Conservation (phyloP, 2,797 vertebrate genomes). For the Eupleurogrammus muticus region DNA sequence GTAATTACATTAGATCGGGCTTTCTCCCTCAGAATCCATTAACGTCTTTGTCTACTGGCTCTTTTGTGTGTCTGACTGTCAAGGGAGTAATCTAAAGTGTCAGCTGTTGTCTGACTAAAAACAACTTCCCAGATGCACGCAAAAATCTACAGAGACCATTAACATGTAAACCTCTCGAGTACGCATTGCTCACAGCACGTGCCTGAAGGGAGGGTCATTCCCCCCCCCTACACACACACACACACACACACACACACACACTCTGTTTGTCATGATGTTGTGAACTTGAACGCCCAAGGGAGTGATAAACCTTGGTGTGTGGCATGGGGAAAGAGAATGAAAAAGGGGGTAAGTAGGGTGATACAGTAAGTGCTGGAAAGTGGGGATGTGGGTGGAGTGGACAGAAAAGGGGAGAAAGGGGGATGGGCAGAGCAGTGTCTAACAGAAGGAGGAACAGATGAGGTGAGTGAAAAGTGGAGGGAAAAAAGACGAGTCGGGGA, state of each 20-base stretch:
- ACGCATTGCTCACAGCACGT: constrained; percentile 50
- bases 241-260: constrained; percentile 31
- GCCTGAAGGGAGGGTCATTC: constrained; percentile 37
- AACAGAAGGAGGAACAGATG: constrained; percentile 77
- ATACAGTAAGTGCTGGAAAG: constrained; percentile 61
- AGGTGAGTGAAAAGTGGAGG: constrained; percentile 73
- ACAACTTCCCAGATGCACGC: constrained; percentile 35
- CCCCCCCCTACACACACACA: constrained; percentile 45
- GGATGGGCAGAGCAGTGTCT: constrained; percentile 70
- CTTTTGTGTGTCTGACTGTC: constrained; percentile 65
- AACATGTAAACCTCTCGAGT: constrained; percentile 48
- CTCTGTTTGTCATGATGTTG: constrained; percentile 54
- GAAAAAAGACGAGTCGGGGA: constrained; percentile 52
- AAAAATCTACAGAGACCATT: constrained; percentile 56
- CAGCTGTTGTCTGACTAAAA: constrained; percentile 49
- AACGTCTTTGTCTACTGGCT: constrained; percentile 56
- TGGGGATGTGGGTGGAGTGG: constrained; percentile 65
- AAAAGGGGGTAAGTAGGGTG: constrained; percentile 31
- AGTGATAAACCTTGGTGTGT: constrained; percentile 65
- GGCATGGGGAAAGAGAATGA: constrained; percentile 61
- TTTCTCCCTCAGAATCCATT: constrained; percentile 55
- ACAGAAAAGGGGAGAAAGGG: constrained; percentile 54
- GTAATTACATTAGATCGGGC: constrained; percentile 70
- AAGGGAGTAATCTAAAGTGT: constrained; percentile 62
- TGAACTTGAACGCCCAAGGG: constrained; percentile 58